Base-by-base conservation (phyloP, 2,888 invertebrate species). In the Anarsia innoxiella region DNA sequence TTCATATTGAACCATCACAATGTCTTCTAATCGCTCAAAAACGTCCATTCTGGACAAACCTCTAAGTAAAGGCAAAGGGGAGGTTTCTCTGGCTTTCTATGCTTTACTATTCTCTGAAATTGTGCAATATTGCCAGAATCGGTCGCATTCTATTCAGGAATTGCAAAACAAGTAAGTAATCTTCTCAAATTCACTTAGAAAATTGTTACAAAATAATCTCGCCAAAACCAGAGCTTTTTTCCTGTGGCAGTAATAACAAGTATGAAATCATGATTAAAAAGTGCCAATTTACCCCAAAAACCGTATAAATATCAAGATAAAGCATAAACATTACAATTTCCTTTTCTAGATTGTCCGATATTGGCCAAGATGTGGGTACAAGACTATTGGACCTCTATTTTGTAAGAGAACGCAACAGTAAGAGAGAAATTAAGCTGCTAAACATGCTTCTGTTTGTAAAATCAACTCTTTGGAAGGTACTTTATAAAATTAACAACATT, bases 41-140 rank as follows among this genome's bases (percentile, higher is more conserved):
- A 88, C 91, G 0, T 93, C 92, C 47, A 95, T 96, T 54, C 86
- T 97, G 12, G 97, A 97, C 68, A 95, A 95, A 73, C 94, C 95
- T 1, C 71, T 97, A 1, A 95, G 95, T 53, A 94, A 95, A 80
- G 96, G 96, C 4, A 96, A 95, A 78, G 92, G 93, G 10, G 97
- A 97, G 87, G 92, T 96, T 39, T 97, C 96, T 32, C 78, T 96
- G 36, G 95, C 95, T 53, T 92, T 96, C 55, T 99, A 95, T 79
- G 97, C 98, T 1, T 86, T 99, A 31, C 86, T 99, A 39, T 99
- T 99, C 76, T 97, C 98, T 12, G 99, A 99, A 88, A 92, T 99
- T 45, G 97, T 99, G 1, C 97, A 98, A 70, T 99, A 99, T 79
- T 96, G 96, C 62, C 98, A 99, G 86, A 97, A 94, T 85, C 91